Conservation (phyloP, 2,888 invertebrate genomes). For the Papilio gigon region DNA sequence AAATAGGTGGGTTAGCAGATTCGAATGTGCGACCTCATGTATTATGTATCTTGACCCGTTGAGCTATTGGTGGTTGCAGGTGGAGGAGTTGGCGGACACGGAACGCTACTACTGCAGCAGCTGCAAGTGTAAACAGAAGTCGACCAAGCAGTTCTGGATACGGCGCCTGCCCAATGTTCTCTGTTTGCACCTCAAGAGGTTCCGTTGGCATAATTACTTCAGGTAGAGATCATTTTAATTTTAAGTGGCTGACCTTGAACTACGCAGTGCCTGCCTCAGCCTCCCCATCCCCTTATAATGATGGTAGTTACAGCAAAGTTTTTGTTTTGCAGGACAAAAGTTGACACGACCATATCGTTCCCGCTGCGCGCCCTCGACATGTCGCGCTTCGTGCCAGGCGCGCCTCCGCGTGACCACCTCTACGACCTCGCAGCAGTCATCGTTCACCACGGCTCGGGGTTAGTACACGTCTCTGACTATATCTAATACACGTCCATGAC, state of each 20-base stretch:
- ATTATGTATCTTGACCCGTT: neutral
- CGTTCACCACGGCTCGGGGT: constrained; percentile 90
- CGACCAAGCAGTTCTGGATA: constrained; percentile 93
- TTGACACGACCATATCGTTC: constrained; percentile 90
- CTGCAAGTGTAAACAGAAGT: constrained; percentile 90
- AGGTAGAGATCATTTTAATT: too few species aligned
- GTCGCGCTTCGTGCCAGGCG: constrained; percentile 88
- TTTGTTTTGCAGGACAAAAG: constrained; percentile 82
- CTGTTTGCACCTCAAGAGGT: constrained; percentile 91
- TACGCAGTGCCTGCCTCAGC: too few species aligned
- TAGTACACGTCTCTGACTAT: constrained; percentile 46
- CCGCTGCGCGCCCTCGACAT: constrained; percentile 89
- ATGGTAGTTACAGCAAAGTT: neutral
- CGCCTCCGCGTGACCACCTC: constrained; percentile 84
- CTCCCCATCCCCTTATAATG: too few species aligned
- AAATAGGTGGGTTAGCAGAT: too few species aligned
- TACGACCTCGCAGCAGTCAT: constrained; percentile 91
- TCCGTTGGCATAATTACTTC: constrained; percentile 91
- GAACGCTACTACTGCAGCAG: constrained; percentile 92
- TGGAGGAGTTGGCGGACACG: constrained; percentile 91
- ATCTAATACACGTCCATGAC: neutral
- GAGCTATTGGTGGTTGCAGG: constrained; percentile 59
- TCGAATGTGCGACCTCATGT: neutral
- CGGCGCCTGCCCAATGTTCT: constrained; percentile 90
- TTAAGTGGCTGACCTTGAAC: too few species aligned